Evolutionary conservation across 2,113 vertebrate genomes (phyloP).

Genomic region (Calidris pygmaea): DNA sequence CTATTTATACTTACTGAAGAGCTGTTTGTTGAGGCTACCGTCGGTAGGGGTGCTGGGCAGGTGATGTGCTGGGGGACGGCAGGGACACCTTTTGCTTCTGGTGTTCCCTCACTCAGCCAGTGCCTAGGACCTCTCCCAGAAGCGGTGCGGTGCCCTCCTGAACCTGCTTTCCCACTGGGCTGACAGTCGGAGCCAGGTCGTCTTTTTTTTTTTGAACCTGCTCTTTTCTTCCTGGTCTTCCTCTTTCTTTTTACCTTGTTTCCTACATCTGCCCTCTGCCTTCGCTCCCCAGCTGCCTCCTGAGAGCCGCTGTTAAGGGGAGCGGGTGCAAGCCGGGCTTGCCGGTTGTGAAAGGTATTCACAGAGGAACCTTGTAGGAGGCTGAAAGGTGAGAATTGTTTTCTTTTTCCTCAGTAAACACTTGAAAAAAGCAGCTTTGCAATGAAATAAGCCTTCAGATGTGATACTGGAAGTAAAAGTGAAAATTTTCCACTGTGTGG

Average conservation of each 20-base stretch:
- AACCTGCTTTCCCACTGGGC: not conserved
- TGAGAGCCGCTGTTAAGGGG: not conserved
- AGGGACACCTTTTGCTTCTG: not conserved
- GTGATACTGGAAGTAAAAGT: not conserved
- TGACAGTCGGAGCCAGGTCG: not conserved
- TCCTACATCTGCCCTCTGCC: not conserved
- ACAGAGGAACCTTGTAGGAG: not conserved
- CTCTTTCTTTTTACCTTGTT: not conserved
- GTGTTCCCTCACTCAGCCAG: not conserved
- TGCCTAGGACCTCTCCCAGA: not conserved
- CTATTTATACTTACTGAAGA: not conserved
- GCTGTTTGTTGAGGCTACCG: not conserved
- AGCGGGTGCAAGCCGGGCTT: not conserved
- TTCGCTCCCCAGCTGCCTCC: not conserved
- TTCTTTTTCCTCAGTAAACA: conserved; percentile 1
- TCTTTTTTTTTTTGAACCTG: not conserved
- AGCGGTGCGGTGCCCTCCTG: not conserved
- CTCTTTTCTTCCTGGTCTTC: not conserved
- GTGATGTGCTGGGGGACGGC: not conserved
- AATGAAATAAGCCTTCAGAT: not conserved
- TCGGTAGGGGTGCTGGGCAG: not conserved
- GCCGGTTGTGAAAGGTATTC: not conserved
- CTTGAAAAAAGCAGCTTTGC: not conserved
- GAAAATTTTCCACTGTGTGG: not conserved
- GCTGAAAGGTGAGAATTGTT: conserved; percentile 29